A percentile compares a stretch with the other conserved stretches of the same genome.
Conservation (phyloP, 1,140 invertebrate species). For the Kradibia gibbosae region DNA sequence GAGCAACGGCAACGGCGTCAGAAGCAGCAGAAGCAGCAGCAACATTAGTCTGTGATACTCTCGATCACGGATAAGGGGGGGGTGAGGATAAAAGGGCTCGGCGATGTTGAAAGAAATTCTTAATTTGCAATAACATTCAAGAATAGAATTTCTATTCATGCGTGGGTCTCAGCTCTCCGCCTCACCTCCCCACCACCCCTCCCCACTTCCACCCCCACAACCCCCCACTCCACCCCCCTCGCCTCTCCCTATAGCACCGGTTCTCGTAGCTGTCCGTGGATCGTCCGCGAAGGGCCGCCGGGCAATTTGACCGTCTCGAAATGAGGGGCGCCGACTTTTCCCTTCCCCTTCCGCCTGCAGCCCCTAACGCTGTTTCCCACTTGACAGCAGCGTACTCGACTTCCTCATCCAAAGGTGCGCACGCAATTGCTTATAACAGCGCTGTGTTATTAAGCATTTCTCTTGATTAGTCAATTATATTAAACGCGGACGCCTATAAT, state of each 20-base stretch:
- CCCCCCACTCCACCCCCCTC: no score
- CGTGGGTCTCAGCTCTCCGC: slow-evolving; percentile 29
- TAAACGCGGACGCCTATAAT: background rate
- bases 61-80: background rate
- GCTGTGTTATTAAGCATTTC: slow-evolving; percentile 47
- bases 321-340: slow-evolving; percentile 35
- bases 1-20: background rate
- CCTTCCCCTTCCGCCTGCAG: background rate
- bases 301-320: slow-evolving; percentile 47
- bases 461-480: slow-evolving; percentile 48
- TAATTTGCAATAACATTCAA: slow-evolving; percentile 48
- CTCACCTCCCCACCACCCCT: no score
- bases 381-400: slow-evolving; percentile 12
- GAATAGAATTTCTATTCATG: slow-evolving; percentile 38
- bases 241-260: no score
- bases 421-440: slow-evolving; percentile 45
- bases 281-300: slow-evolving; percentile 25
- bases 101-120: slow-evolving; percentile 27
- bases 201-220: no score
- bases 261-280: background rate
- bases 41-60: slow-evolving; percentile 6
- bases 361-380: background rate
- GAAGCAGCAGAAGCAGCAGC: background rate
- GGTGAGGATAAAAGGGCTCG: background rate
- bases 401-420: slow-evolving; percentile 21